These are phyloP conservation scores for Arenaria interpres DNA, from an alignment of 2,113 vertebrate species.

Conservation along the genomic window DNA sequence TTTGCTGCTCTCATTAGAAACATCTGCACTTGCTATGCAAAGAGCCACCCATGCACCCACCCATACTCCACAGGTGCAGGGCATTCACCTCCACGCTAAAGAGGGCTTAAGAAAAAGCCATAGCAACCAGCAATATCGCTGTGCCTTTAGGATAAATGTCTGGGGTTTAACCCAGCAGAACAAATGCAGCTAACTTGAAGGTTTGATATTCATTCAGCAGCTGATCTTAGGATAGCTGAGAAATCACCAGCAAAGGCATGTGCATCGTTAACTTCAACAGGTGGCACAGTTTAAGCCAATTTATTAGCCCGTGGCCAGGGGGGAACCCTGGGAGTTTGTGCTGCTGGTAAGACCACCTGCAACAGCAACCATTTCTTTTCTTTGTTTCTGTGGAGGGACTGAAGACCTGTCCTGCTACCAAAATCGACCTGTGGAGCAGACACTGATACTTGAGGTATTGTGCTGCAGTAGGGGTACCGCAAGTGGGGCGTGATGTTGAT, in stretches of 20 bases:
- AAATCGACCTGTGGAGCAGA: rapidly evolving
- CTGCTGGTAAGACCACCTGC: neutral
- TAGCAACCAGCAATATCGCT: neutral
- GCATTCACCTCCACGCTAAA: neutral
- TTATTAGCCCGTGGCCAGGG: too few species aligned
- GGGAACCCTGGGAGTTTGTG: too few species aligned
- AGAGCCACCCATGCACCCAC: neutral
- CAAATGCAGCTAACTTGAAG: neutral
- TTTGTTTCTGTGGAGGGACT: neutral
- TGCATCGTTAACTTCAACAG: neutral
- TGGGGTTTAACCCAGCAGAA: neutral
- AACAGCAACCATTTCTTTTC: rapidly evolving
- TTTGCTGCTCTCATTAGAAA: neutral
- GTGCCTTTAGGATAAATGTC: neutral
- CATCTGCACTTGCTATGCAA: neutral
- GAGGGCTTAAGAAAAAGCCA: neutral
- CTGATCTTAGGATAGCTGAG: neutral
- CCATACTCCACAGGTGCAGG: neutral
- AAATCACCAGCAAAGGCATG: neutral
- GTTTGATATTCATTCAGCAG: neutral
- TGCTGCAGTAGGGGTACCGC: rapidly evolving
- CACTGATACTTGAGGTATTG: rapidly evolving
- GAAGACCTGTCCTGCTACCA: rapidly evolving
- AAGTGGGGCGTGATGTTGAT: rapidly evolving
- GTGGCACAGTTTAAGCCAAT: neutral